Evolutionary conservation across 2,113 vertebrate species (phyloP).

Genomic region (Pogonocichla stellata): DNA sequence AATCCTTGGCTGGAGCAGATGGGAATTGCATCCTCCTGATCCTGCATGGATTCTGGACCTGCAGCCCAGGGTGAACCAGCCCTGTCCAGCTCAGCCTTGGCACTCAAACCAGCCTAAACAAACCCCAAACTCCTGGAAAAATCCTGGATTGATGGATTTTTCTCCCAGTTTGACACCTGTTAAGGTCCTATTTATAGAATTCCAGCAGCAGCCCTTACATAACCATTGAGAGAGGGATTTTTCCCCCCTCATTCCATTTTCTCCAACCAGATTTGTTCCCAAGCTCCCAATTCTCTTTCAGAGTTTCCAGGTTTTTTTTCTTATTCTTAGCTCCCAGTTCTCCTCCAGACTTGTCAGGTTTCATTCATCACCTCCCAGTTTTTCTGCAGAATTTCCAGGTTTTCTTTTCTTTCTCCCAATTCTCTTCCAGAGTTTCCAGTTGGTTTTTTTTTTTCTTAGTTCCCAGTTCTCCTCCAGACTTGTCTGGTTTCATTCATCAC

Average conservation of each 20-base stretch:
- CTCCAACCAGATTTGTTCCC: background rate
- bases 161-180: background rate
- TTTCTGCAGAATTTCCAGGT: background rate
- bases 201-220: background rate
- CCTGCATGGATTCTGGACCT: background rate
- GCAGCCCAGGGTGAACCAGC: background rate
- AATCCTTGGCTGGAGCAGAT: rapidly evolving
- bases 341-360: background rate
- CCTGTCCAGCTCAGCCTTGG: background rate
- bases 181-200: background rate
- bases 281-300: background rate
- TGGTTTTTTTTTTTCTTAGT: too few relatives aligned
- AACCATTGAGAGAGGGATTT: background rate
- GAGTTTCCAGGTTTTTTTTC: background rate
- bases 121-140: background rate
- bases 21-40: rapidly evolving
- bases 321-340: background rate
- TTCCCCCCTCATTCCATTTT: background rate
- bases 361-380: background rate
- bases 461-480: too few relatives aligned
- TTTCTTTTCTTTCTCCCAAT: background rate
- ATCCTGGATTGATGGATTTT: background rate
- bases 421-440: background rate
- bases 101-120: background rate
- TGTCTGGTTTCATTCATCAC: too few relatives aligned